Conservation (phyloP, 2,113 vertebrate genomes). For the Marmota monax region DNA sequence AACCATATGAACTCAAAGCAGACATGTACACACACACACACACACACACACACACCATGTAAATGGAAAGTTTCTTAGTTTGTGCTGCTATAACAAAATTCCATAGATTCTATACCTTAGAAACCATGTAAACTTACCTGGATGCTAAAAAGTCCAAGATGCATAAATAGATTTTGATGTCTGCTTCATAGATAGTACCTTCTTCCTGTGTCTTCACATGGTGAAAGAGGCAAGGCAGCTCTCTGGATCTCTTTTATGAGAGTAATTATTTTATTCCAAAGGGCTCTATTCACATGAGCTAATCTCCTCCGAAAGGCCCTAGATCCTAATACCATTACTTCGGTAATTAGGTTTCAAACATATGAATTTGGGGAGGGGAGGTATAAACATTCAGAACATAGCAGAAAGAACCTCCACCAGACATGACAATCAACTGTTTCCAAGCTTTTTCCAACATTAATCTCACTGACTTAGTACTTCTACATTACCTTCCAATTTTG, state of each 20-base stretch:
- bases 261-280: not conserved
- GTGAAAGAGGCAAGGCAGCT: not conserved
- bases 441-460: not conserved
- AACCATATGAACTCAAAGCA: not conserved
- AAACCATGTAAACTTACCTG: not conserved
- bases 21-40: not conserved
- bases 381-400: not conserved
- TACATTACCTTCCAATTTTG: not conserved
- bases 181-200: not conserved
- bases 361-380: not conserved
- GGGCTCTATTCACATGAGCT: not conserved
- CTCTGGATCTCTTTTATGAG: not conserved
- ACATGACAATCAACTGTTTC: not conserved
- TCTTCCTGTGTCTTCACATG: not conserved
- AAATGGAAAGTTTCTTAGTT: not conserved
- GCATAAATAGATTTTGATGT: not conserved
- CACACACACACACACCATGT: not conserved
- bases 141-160: not conserved
- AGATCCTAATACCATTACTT: not conserved
- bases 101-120: not conserved
- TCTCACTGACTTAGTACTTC: not conserved
- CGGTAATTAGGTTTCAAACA: not conserved
- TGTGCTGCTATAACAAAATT: not conserved
- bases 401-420: not conserved
- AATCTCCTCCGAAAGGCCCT: not conserved